Evolutionary conservation across 2,113 vertebrate genomes (phyloP).

Genomic region (Lophochroa leadbeateri): DNA sequence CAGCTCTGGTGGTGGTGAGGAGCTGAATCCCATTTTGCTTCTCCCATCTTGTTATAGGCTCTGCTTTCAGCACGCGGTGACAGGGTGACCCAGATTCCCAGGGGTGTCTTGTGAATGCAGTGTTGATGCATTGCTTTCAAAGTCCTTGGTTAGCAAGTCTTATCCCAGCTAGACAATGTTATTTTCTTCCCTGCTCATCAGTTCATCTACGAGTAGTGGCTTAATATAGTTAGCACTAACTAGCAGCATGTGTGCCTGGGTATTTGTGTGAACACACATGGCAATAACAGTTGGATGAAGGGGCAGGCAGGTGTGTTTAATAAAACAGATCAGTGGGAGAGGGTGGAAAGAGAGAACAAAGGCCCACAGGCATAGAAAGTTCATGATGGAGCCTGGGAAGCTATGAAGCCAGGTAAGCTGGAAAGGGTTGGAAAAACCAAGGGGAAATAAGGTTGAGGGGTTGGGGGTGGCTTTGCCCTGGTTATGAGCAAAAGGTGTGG

Average conservation of each 20-base stretch:
- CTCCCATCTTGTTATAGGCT: background rate
- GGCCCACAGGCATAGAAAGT: background rate
- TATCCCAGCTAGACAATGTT: background rate
- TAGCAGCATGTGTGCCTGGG: slow-evolving; percentile 9
- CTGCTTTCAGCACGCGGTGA: rapidly evolving
- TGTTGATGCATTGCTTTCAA: background rate
- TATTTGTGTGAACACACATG: background rate
- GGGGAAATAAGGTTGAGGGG: background rate
- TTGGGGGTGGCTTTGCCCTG: background rate
- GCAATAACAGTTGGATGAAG: background rate
- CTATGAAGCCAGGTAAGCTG: background rate
- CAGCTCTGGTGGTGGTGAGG: background rate
- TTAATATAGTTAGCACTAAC: background rate
- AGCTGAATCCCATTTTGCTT: background rate
- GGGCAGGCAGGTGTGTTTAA: slow-evolving; percentile 19
- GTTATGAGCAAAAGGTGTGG: background rate
- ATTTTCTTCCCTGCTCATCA: background rate
- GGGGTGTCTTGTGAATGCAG: background rate
- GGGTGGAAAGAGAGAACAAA: background rate
- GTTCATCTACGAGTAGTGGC: background rate
- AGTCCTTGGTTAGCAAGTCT: background rate
- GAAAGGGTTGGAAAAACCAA: background rate
- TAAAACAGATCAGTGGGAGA: background rate
- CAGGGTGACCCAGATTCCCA: slow-evolving; percentile 23
- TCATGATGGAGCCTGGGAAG: rapidly evolving